Percentiles rank a stretch among this genome's conserved stretches.
phyloP scores from a whole-genome alignment of 1,140 invertebrate species.

The Wasmannia auropunctata region DNA sequence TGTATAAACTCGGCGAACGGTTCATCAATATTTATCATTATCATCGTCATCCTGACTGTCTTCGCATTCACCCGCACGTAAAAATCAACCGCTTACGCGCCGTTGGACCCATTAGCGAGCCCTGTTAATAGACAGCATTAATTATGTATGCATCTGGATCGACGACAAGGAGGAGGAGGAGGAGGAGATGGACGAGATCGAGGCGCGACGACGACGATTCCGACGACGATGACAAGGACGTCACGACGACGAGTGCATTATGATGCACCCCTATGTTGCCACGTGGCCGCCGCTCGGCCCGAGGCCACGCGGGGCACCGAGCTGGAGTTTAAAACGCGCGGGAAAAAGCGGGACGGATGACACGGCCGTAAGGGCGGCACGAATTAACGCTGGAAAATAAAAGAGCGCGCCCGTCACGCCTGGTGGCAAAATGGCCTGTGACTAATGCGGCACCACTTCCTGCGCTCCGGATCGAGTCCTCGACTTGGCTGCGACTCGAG shows the following conservation, averaged over 20 bases:
- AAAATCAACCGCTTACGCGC: conserved; percentile 53
- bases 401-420: conserved; percentile 82
- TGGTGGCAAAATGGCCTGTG: conserved; percentile 84
- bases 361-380: conserved; percentile 63
- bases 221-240: conserved; percentile 48
- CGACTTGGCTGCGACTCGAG: conserved; percentile 15
- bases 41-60: not conserved
- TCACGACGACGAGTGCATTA: conserved; percentile 76
- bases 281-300: conserved; percentile 76
- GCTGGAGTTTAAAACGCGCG: conserved; percentile 81
- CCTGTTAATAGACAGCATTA: conserved; percentile 67
- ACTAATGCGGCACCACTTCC: conserved; percentile 80
- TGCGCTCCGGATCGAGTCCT: conserved; percentile 61
- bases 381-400: conserved; percentile 82
- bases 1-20: not conserved
- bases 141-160: conserved; percentile 69
- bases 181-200: conserved; percentile 9
- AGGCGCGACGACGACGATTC: conserved; percentile 12
- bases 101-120: conserved; percentile 61
- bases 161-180: conserved; percentile 25
- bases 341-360: conserved; percentile 68
- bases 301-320: conserved; percentile 51
- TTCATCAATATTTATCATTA: conserved; percentile 43
- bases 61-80: not conserved
- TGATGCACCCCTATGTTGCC: conserved; percentile 80